A percentile compares a stretch with the other conserved stretches of the same genome.
These are phyloP conservation scores for Drosophila teissieri DNA, from an alignment of 1,140 invertebrate species.

Conservation along the genomic window DNA sequence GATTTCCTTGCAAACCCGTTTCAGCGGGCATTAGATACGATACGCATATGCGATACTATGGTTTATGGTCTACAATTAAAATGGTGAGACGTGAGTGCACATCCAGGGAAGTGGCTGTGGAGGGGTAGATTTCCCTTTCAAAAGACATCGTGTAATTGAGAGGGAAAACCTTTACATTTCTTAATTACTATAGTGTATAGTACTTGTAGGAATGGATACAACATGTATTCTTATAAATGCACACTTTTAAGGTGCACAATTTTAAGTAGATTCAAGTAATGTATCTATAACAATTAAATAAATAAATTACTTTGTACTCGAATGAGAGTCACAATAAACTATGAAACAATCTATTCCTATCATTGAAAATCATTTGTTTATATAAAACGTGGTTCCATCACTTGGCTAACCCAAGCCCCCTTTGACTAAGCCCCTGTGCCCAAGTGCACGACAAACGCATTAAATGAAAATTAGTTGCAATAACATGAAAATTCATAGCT, in stretches of 20 bases:
- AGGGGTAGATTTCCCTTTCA: neutral
- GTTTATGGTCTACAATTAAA: slow-evolving; percentile 78
- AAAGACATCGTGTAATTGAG: neutral
- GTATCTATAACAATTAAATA: too few relatives aligned
- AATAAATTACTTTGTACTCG: too few relatives aligned
- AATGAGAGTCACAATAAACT: too few relatives aligned
- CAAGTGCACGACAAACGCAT: slow-evolving; percentile 36
- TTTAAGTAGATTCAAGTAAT: too few relatives aligned
- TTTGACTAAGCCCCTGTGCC: slow-evolving; percentile 2
- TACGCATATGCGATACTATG: slow-evolving; percentile 70
- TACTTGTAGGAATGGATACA: too few relatives aligned
- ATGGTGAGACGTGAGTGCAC: slow-evolving; percentile 37
- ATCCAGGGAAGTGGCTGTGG: neutral
- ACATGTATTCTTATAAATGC: too few relatives aligned
- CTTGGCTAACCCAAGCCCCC: neutral
- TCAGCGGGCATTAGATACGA: slow-evolving; percentile 70
- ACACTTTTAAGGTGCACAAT: too few relatives aligned
- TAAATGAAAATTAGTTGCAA: slow-evolving; percentile 77
- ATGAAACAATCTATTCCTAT: too few relatives aligned
- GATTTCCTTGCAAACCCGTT: slow-evolving; percentile 74
- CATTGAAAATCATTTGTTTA: too few relatives aligned
- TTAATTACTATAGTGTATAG: too few relatives aligned
- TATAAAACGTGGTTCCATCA: neutral
- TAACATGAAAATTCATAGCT: slow-evolving; percentile 82
- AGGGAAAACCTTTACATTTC: neutral